A percentile compares a stretch with the other conserved stretches of the same genome.
phyloP scores from a whole-genome alignment of 2,888 invertebrate genomes.

The Mythimna vitellina region DNA sequence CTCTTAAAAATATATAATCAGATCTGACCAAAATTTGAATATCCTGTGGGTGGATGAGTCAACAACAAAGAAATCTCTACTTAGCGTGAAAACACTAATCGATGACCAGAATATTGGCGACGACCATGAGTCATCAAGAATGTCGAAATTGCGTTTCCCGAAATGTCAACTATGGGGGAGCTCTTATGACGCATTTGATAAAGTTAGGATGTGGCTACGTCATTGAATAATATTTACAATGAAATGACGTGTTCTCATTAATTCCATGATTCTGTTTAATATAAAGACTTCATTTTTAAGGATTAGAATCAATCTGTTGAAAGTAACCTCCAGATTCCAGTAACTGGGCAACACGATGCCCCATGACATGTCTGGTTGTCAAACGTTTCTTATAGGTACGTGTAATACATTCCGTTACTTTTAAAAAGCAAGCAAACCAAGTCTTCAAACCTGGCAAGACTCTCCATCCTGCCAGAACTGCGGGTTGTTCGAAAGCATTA shows the following conservation, averaged over 20 bases:
- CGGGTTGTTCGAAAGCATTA: too few species aligned
- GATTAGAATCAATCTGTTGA: too few species aligned
- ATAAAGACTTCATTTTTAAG: not conserved
- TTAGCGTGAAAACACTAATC: constrained; percentile 4
- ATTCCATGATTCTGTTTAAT: constrained; percentile 13
- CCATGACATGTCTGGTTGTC: too few species aligned
- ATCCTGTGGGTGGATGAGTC: constrained; percentile 36
- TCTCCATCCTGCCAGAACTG: too few species aligned
- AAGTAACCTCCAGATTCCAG: too few species aligned
- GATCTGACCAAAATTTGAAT: not conserved
- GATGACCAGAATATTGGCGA: constrained; percentile 20
- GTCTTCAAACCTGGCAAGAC: not conserved
- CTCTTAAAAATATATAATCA: constrained; percentile 5
- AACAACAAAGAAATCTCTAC: not conserved
- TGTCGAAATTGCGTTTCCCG: constrained; percentile 8
- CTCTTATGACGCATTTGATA: constrained; percentile 44
- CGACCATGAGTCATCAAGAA: constrained; percentile 34
- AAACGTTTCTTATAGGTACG: too few species aligned
- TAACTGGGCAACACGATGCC: too few species aligned
- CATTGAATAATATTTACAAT: constrained; percentile 7
- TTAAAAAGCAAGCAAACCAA: constrained; percentile 4
- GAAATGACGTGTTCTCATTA: not conserved
- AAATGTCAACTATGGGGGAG: constrained; percentile 27
- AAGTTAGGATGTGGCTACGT: constrained; percentile 18
- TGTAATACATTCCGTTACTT: not conserved